Conservation (phyloP, 53 echinoderm and acorn worm species). For the Hippasteria phrygiana region DNA sequence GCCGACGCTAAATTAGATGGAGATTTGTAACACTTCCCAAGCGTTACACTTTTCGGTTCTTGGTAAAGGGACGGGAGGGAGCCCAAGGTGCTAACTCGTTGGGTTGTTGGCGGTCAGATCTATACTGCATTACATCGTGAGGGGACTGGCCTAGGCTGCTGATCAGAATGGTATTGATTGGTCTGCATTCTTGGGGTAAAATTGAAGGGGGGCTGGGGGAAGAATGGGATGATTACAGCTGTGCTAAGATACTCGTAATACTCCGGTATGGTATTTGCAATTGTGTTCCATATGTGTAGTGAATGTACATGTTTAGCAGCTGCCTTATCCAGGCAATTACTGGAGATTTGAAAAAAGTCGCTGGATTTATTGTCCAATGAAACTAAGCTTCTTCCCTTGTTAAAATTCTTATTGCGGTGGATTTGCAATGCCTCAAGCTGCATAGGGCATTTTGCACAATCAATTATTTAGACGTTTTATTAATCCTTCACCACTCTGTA, state of each 20-base stretch:
- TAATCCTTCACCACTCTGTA: too few species aligned
- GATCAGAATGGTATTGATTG: constrained; percentile 21
- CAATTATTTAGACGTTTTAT: too few species aligned
- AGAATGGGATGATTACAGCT: neutral
- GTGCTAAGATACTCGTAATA: neutral
- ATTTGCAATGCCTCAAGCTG: too few species aligned
- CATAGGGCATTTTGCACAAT: too few species aligned
- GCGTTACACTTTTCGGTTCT: neutral
- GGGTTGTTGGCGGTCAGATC: neutral
- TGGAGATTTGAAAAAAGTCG: neutral
- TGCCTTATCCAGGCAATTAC: neutral
- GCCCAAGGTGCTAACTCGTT: neutral
- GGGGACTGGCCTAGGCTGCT: neutral
- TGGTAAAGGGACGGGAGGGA: neutral
- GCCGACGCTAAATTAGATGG: constrained; percentile 36
- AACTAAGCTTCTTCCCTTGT: too few species aligned
- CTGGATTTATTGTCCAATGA: neutral
- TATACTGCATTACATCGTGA: neutral
- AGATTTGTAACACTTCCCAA: constrained; percentile 35
- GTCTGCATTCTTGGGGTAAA: constrained; percentile 21
- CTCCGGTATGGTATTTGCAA: neutral
- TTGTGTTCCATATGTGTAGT: neutral
- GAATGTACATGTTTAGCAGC: neutral
- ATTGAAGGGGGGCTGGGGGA: neutral
- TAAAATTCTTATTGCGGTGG: too few species aligned